phyloP scores from a whole-genome alignment of 2,797 vertebrate species.

The Sebastes hubbsi region DNA sequence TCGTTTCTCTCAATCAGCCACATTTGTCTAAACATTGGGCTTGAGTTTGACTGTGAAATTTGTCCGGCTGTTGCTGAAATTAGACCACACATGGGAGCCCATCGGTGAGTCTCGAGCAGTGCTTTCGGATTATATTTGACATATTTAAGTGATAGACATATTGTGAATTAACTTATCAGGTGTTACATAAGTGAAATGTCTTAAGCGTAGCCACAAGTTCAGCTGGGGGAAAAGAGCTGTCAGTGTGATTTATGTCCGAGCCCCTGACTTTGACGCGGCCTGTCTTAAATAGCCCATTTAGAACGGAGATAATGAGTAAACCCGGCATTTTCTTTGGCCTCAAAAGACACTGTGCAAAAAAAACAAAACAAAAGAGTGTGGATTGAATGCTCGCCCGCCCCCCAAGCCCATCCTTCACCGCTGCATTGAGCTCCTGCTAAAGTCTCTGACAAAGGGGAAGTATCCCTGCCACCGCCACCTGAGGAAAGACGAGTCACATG shows the following conservation, averaged over 20 bases:
- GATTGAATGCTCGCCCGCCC: conserved; percentile 73
- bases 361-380: conserved; percentile 68
- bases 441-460: conserved; percentile 81
- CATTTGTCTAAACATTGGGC: conserved; percentile 76
- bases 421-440: conserved; percentile 70
- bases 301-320: conserved; percentile 78
- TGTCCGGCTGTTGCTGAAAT: conserved; percentile 46
- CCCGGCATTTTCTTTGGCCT: conserved; percentile 72
- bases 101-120: neutral
- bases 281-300: conserved; percentile 73
- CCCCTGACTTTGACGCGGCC: conserved; percentile 77
- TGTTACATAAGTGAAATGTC: conserved; percentile 33
- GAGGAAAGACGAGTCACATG: conserved; percentile 78
- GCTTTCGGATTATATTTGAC: neutral
- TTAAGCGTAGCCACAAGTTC: conserved; percentile 67
- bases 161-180: neutral
- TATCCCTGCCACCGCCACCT: conserved; percentile 73
- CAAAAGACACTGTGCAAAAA: conserved; percentile 68
- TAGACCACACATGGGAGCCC: conserved; percentile 44
- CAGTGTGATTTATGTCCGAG: conserved; percentile 69
- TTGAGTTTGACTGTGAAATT: conserved; percentile 77
- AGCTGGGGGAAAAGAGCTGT: conserved; percentile 65
- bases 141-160: neutral
- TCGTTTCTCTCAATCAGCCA: conserved; percentile 70
- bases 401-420: conserved; percentile 74